phyloP scores from a whole-genome alignment of 2,888 invertebrate genomes.

The Metacarcinus magister region DNA sequence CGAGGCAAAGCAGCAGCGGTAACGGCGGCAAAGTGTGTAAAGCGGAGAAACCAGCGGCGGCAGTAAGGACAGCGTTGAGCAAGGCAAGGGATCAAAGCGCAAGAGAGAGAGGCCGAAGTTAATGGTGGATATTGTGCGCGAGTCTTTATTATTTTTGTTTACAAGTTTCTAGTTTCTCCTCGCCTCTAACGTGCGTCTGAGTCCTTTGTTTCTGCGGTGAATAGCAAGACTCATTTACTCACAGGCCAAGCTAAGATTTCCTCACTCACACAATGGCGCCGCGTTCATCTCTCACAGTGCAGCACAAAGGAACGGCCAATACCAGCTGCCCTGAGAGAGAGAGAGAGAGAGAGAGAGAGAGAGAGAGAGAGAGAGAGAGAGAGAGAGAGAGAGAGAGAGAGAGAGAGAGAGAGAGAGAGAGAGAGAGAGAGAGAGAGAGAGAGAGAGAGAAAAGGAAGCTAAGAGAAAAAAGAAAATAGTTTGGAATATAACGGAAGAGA shows the following conservation, averaged over 20 bases:
- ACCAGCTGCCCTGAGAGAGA: conserved; percentile 1
- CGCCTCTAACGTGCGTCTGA: conserved; percentile 40
- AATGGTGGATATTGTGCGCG: background rate
- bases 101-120: conserved; percentile 26
- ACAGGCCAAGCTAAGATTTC: conserved; percentile 15
- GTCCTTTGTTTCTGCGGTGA: conserved; percentile 30
- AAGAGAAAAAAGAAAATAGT: background rate
- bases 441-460: background rate
- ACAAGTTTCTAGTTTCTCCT: conserved; percentile 31
- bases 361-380: conserved; percentile 43
- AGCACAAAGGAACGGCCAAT: background rate
- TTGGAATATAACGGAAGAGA: no score
- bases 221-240: conserved; percentile 7
- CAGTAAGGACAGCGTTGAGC: background rate
- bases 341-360: conserved; percentile 48
- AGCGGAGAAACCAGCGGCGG: background rate
- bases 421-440: background rate
- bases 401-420: conserved; percentile 46
- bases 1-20: background rate
- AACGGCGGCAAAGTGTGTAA: background rate
- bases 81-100: background rate
- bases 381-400: conserved; percentile 39
- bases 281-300: conserved; percentile 33
- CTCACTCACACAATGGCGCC: conserved; percentile 33
- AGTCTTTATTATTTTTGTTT: conserved; percentile 47